Evolutionary conservation across 2,113 vertebrate species (phyloP).

Genomic region (Alligator mississippiensis): DNA sequence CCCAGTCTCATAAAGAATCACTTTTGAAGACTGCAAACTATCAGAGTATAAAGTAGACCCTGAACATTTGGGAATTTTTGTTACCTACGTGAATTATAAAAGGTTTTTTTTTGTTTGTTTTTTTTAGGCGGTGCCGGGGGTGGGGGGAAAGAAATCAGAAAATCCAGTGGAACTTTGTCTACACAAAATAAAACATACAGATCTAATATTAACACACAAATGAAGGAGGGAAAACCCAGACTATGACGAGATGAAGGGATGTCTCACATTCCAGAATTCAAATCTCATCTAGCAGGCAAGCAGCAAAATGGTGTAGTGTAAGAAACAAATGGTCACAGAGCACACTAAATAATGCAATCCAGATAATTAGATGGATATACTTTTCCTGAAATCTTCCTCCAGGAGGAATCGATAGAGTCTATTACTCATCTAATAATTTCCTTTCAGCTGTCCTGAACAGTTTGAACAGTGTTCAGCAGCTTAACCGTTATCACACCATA

Average conservation of each 20-base stretch:
- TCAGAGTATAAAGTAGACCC: constrained; percentile 26
- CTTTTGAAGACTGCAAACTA: constrained; percentile 24
- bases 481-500: constrained; percentile 25
- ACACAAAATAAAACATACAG: constrained; percentile 25
- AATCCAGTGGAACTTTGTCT: constrained; percentile 42
- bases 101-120: not conserved
- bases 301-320: constrained; percentile 41
- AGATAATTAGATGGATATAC: not conserved
- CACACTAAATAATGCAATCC: constrained; percentile 52
- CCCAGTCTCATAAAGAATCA: not conserved
- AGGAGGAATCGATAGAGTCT: constrained; percentile 21
- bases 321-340: constrained; percentile 65
- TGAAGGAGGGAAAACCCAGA: not conserved
- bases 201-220: not conserved
- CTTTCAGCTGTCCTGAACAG: constrained; percentile 59
- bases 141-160: not conserved
- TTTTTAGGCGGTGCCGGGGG: not conserved
- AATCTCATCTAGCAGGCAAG: constrained; percentile 39
- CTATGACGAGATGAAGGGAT: not conserved
- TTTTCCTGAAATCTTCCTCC: constrained; percentile 48
- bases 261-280: constrained; percentile 21
- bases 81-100: constrained; percentile 42
- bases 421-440: constrained; percentile 41
- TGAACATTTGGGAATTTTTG: constrained; percentile 53
- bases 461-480: constrained; percentile 49